phyloP scores from a whole-genome alignment of 2,797 vertebrate genomes.

The Xyrichtys novacula region DNA sequence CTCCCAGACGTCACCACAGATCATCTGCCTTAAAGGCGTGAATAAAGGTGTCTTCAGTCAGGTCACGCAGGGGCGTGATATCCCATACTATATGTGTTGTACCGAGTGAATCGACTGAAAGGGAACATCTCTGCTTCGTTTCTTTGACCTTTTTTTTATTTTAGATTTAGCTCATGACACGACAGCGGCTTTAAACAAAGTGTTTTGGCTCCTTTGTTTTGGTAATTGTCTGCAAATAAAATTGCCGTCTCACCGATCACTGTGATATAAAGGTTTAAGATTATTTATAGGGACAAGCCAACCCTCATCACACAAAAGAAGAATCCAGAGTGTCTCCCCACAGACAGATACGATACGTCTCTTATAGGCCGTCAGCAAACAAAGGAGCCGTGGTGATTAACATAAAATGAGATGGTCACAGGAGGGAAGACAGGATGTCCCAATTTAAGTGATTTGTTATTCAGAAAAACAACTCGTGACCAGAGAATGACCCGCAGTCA shows the following conservation, averaged over 20 bases:
- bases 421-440: not conserved
- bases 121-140: no score
- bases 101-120: no score
- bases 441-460: not conserved
- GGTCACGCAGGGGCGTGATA: no score
- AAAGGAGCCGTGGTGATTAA: not conserved
- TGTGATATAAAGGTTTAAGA: not conserved
- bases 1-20: no score
- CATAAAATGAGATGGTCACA: slow-evolving; percentile 1
- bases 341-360: not conserved
- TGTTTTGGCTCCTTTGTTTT: not conserved
- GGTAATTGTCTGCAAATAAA: not conserved
- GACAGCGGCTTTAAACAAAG: not conserved
- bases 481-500: not conserved
- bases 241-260: not conserved
- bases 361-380: not conserved
- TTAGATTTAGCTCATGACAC: no score
- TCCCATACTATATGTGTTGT: no score
- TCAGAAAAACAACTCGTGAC: not conserved
- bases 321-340: not conserved
- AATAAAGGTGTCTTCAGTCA: no score
- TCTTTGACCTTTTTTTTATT: no score
- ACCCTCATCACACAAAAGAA: not conserved
- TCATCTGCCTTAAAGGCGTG: no score
- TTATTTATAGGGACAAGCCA: not conserved